Evolutionary conservation across 2,888 invertebrate genomes (phyloP).

Genomic region (Brachyptera putata): DNA sequence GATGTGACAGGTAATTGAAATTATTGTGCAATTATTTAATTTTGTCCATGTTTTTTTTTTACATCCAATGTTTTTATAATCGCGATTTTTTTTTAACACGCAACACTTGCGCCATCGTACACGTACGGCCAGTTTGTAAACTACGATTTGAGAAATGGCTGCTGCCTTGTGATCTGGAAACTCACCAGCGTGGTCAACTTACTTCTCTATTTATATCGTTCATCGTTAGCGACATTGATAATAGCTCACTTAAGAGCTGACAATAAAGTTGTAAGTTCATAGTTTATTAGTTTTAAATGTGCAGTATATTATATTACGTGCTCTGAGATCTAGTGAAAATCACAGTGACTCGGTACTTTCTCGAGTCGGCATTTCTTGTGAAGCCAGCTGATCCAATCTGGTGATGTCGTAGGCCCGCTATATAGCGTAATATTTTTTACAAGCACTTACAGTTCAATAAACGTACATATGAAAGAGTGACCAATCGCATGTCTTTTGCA

Average conservation of each 20-base stretch:
- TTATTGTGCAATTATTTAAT: no score
- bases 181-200: slow-evolving; percentile 25
- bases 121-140: slow-evolving; percentile 18
- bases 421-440: no score
- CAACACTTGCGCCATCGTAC: no score
- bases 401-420: no score
- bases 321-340: background rate
- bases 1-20: no score
- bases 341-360: slow-evolving; percentile 14
- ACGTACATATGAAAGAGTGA: no score
- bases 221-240: background rate
- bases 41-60: no score
- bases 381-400: slow-evolving; percentile 16
- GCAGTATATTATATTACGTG: background rate
- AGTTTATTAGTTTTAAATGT: background rate
- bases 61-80: no score
- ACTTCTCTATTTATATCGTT: background rate
- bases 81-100: no score
- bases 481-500: no score
- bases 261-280: background rate
- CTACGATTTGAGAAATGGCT: slow-evolving; percentile 24
- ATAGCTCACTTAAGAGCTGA: background rate
- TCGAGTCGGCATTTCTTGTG: background rate
- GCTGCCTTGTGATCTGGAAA: slow-evolving; percentile 27
- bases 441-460: no score